Evolutionary conservation across 1,140 invertebrate species (phyloP).

Genomic region (Schlechtendalia chinensis): DNA sequence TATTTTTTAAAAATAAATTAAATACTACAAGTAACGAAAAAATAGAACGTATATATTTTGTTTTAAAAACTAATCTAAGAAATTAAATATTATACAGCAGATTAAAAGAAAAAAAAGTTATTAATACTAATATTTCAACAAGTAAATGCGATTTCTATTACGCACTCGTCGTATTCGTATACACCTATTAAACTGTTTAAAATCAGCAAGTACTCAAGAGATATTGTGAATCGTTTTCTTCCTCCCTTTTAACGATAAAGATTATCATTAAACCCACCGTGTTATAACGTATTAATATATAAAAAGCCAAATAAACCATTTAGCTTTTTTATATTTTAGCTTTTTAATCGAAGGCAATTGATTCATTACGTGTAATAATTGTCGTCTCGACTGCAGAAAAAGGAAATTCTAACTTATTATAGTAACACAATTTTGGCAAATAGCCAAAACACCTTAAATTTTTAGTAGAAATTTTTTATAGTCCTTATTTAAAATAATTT

Average conservation of each 20-base stretch:
- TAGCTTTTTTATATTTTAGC: not conserved
- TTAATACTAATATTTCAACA: not conserved
- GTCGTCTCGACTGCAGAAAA: not conserved
- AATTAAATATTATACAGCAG: no score
- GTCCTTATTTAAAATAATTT: no score
- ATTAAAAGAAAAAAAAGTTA: not conserved
- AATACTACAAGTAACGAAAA: no score
- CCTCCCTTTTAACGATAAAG: not conserved
- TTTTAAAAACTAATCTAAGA: no score
- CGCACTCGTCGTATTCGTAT: not conserved
- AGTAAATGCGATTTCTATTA: slow-evolving; percentile 21
- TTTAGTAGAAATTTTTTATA: not conserved
- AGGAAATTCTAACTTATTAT: not conserved
- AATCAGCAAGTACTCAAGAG: slow-evolving; percentile 12
- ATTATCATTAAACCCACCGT: not conserved
- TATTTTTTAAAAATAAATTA: no score
- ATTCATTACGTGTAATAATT: slow-evolving; percentile 5
- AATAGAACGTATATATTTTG: no score
- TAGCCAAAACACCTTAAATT: slow-evolving; percentile 8
- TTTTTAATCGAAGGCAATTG: slow-evolving; percentile 9
- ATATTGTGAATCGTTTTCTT: not conserved
- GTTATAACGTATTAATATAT: slow-evolving; percentile 13
- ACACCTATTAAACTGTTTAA: not conserved
- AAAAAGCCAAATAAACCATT: not conserved
- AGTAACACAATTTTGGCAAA: not conserved